Base-by-base conservation (phyloP, 2,888 invertebrate genomes). In the Yponomeuta malinellus region DNA sequence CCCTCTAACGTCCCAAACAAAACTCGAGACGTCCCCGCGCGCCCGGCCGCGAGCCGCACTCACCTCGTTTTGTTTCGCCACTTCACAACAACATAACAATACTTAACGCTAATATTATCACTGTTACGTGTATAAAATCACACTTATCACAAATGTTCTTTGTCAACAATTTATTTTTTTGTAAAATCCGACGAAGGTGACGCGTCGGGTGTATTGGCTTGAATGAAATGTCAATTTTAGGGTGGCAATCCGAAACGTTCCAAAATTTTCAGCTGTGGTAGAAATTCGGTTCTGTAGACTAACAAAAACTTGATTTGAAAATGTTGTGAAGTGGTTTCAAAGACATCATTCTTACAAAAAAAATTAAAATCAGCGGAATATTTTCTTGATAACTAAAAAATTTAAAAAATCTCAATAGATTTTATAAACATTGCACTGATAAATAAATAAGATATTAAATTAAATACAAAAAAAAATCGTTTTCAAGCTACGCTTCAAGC, bases 91-190 rank as follows among this genome's bases (percentile, higher is more conserved):
- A 87, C 88, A 86, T 90, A 91, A 90, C 90, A 91, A 90, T 83
- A 88, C 90, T 88, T 92, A 90, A 81, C 82, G 86, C 89, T 91
- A 92, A 79, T 87, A 83, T 85, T 74, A 90, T 90, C 90, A 91
- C 90, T 86, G 82, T 84, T 84, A 84, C 86, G 87, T 90, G 89
- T 91, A 88, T 90, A 90, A 89, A 90, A 89, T 88, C 84, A 91
- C 91, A 90, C 88, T 85, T 92, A 92, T 92, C 91, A 92, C 91
- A 92, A 89, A 48, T 88, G 88, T 89, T 86, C 85, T 88, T 90
- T 89, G 89, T 88, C 88, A 87, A 84, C 84, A 87, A 86, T 79
- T 88, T 85, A 88, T 90, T 59, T 59, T 59, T 59, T 59, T 59
- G 52, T 59, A 90, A 88, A 87, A 84, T 82, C 82, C 86, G 86